Base-by-base conservation (phyloP, 2,113 vertebrate genomes). In the Lathamus discolor region DNA sequence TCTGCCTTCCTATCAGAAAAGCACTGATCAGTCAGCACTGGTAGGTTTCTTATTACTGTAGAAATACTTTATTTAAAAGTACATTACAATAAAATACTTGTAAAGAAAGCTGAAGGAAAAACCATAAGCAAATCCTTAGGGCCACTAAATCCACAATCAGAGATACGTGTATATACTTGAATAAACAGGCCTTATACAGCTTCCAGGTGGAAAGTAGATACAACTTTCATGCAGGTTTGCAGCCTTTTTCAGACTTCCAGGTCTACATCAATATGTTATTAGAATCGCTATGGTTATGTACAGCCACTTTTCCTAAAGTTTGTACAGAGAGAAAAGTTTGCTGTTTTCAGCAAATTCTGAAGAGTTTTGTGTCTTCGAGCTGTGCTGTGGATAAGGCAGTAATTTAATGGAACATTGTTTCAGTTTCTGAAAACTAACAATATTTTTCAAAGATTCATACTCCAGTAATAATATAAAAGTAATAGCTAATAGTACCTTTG, bases 41-140 rank as follows among this genome's bases (percentile, higher is more conserved):
- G 10, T 25, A 18, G 13, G 27, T 66, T 84, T 83, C 44, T 37
- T 63, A 33, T 9, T 55, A 35, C 27, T 51, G 8, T 64, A 61
- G 57, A 51, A 83, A 78, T 52, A 35, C 2, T 33, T 29, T 22
- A 9, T 75, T 83, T 83, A 37, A 31, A 93, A 72, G 13, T 59
- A 63, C 28, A 20, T 77, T 64, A 24, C 13, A 57, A 41, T 46
- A 67, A 68, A 72, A 51, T 33, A 54, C 6, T 62, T 46, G 14
- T 13, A 82, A 54, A 86, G 3, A 11, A 67, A 52, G 10, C 25
- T 43, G 84, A 33, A 73, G 33, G 54, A 48, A 70, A 52, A 57
- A 31, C 0, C 0, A 0, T 39, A 75, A 61, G 44, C 39, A 62
- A 8, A 27, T 69, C 17, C 87, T 68, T 55, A 41, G 24, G 7